phyloP scores from a whole-genome alignment of 2,113 vertebrate species.

The Cebidichthys violaceus region DNA sequence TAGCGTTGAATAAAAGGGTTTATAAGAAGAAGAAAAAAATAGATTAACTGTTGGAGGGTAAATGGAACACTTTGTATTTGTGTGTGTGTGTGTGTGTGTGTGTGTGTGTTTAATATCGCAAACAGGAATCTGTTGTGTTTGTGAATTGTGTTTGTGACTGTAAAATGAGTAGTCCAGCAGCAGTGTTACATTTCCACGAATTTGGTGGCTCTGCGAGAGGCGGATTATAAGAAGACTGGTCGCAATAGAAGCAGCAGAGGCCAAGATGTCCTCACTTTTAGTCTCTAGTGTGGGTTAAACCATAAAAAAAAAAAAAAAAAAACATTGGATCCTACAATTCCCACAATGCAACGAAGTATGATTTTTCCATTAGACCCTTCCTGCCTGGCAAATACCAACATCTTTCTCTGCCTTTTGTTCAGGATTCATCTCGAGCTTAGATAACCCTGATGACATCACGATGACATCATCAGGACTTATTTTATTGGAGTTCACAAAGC shows the following conservation, averaged over 20 bases:
- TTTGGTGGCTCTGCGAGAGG: background rate
- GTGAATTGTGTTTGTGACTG: background rate
- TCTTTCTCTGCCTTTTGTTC: background rate
- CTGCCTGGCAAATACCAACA: background rate
- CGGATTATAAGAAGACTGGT: background rate
- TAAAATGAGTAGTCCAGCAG: background rate
- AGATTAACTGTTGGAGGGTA: background rate
- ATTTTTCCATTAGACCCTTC: background rate
- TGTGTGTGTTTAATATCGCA: background rate
- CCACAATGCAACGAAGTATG: constrained; percentile 8
- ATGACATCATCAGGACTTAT: constrained; percentile 24
- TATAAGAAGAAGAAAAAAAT: background rate
- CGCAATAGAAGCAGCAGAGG: background rate
- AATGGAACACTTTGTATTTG: background rate
- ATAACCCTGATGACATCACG: constrained; percentile 26
- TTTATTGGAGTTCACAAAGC: background rate
- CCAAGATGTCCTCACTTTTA: background rate
- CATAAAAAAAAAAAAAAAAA: too few species aligned
- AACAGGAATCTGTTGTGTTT: background rate
- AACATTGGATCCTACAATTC: background rate
- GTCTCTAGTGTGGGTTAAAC: background rate
- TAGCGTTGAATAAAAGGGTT: background rate
- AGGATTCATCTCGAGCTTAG: background rate
- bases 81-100: background rate
- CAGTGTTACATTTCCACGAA: background rate